These are phyloP conservation scores for Chaitophorus viminalis DNA, from an alignment of 2,888 invertebrate species.

Conservation along the genomic window DNA sequence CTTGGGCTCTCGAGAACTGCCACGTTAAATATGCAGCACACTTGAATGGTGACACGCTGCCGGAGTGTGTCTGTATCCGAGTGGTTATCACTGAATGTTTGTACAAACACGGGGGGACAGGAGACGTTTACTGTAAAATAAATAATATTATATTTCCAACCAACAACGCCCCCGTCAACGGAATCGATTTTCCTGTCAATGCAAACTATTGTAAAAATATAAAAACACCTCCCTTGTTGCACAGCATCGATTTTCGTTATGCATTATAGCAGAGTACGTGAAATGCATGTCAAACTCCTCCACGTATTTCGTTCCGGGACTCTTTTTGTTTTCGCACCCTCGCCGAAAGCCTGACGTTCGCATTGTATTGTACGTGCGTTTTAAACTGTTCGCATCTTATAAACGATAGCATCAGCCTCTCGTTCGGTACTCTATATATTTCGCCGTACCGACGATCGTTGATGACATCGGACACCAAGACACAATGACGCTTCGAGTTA, in stretches of 20 bases:
- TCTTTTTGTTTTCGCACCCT: conserved; percentile 9
- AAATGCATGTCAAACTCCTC: conserved; percentile 14
- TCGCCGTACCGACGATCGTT: background rate
- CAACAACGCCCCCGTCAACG: conserved; percentile 21
- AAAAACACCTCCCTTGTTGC: conserved; percentile 32
- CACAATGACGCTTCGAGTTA: conserved; percentile 34
- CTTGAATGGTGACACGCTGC: conserved; percentile 25
- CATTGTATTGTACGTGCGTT: conserved; percentile 6
- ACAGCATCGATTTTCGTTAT: conserved; percentile 27
- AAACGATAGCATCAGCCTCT: conserved; percentile 21
- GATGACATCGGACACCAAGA: conserved; percentile 23
- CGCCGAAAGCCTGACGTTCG: conserved; percentile 23
- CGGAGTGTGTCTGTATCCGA: background rate
- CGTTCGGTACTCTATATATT: background rate
- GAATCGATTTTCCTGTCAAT: conserved; percentile 44
- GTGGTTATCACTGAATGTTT: background rate
- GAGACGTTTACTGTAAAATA: background rate
- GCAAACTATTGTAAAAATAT: conserved; percentile 3
- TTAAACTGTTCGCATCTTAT: background rate
- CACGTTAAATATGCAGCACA: conserved; percentile 12
- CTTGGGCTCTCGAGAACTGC: background rate
- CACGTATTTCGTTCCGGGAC: background rate
- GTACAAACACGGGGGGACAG: background rate
- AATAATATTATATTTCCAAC: conserved; percentile 4
- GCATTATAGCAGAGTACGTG: background rate